These are phyloP conservation scores for Ophioninae sp. DNA, from an alignment of 2,888 invertebrate species.

Conservation along the genomic window DNA sequence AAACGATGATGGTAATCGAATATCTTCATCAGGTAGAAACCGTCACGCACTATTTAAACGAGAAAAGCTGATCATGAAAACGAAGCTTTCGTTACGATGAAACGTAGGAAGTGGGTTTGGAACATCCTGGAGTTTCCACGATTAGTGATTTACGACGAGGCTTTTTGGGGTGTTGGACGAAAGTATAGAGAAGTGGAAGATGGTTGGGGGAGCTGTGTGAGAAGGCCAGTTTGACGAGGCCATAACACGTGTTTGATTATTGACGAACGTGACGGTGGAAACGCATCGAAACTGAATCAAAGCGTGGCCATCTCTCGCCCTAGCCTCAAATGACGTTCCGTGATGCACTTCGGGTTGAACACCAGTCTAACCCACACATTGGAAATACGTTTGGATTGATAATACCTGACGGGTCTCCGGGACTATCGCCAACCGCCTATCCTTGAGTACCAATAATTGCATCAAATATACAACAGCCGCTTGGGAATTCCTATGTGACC, in stretches of 20 bases:
- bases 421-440: slow-evolving; percentile 54
- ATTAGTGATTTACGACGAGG: slow-evolving; percentile 40
- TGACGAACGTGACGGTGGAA: slow-evolving; percentile 59
- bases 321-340: slow-evolving; percentile 4
- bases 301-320: slow-evolving; percentile 27
- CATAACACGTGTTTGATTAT: slow-evolving; percentile 65
- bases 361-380: background rate
- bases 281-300: slow-evolving; percentile 27
- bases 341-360: slow-evolving; percentile 1
- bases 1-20: too few species aligned
- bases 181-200: background rate
- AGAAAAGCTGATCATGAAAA: too few species aligned
- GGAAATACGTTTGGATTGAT: background rate
- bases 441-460: slow-evolving; percentile 66
- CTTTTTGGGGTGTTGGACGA: slow-evolving; percentile 13
- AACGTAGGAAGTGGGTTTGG: slow-evolving; percentile 17
- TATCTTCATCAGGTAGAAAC: too few species aligned
- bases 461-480: slow-evolving; percentile 63
- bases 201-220: background rate
- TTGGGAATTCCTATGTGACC: slow-evolving; percentile 19
- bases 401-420: slow-evolving; percentile 34
- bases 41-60: too few species aligned
- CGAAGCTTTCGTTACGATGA: background rate
- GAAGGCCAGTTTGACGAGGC: slow-evolving; percentile 33
- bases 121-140: slow-evolving; percentile 24